A percentile compares a stretch with the other conserved stretches of the same genome.
Evolutionary conservation across 30 jellyfish, hydroid and myxozoan genomes (phyloP).

Genomic region (Sanderia malayensis): DNA sequence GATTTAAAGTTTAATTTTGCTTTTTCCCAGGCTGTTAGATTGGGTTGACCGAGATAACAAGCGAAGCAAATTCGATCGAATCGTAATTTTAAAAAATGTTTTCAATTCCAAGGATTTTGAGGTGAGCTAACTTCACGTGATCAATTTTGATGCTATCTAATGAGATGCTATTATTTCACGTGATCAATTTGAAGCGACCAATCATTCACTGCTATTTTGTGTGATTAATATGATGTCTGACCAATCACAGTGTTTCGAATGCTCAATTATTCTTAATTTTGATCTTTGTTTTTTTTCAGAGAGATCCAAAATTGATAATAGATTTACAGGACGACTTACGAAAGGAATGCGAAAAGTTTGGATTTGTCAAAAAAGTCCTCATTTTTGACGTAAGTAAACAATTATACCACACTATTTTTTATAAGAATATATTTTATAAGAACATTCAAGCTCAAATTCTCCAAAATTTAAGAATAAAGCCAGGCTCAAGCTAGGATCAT

Average conservation of each 20-base stretch:
- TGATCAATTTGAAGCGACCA: no score
- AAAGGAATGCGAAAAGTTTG: slow-evolving; percentile 90
- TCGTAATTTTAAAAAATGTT: slow-evolving; percentile 78
- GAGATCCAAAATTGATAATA: slow-evolving; percentile 73
- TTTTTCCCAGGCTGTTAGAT: slow-evolving; percentile 70
- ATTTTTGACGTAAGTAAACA: slow-evolving; percentile 92
- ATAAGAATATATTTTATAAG: background rate
- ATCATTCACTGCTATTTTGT: no score
- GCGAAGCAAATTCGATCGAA: slow-evolving; percentile 84
- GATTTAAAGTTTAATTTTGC: no score
- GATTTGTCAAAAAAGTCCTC: slow-evolving; percentile 72
- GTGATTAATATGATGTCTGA: no score
- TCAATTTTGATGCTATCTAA: no score
- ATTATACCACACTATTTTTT: background rate
- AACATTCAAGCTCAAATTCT: background rate
- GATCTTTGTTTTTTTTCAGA: slow-evolving; percentile 38
- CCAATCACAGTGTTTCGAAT: no score
- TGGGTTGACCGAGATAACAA: slow-evolving; percentile 92
- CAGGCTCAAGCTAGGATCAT: no score
- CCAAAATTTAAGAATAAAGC: background rate
- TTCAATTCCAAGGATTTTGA: slow-evolving; percentile 77
- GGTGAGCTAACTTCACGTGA: no score
- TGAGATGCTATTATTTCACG: no score
- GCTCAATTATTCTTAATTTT: no score
- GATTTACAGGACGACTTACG: slow-evolving; percentile 81